These are phyloP conservation scores for Petromus typicus DNA, from an alignment of 2,113 vertebrate species.

Conservation along the genomic window DNA sequence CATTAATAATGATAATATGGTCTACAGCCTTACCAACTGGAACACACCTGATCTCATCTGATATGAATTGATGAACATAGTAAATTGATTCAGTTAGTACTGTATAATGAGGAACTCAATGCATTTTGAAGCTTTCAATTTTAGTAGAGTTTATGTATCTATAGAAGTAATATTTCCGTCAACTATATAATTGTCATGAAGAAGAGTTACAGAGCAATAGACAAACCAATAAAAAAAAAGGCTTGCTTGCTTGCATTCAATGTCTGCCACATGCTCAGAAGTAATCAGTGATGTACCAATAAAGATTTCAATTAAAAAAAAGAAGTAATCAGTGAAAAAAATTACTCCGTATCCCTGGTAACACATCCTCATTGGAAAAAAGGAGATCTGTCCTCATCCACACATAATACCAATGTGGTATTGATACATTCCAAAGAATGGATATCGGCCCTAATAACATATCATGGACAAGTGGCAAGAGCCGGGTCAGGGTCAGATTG, in stretches of 20 bases:
- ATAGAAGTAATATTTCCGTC: neutral
- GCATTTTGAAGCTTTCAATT: neutral
- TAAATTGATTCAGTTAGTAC: neutral
- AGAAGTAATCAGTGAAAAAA: too few species aligned
- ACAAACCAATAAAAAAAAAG: neutral
- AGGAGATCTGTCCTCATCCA: neutral
- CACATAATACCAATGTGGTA: neutral
- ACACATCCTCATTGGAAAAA: neutral
- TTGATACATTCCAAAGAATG: neutral
- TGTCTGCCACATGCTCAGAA: too few species aligned
- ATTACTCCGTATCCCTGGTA: neutral
- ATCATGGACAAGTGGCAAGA: neutral
- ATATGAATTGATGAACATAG: neutral
- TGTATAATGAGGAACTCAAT: neutral
- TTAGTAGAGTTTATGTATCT: neutral
- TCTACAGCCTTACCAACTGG: too few species aligned
- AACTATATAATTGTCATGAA: neutral
- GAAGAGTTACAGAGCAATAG: neutral
- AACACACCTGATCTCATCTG: too few species aligned
- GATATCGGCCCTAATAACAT: neutral
- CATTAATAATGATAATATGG: neutral
- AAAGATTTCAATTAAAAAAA: too few species aligned
- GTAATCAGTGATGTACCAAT: too few species aligned
- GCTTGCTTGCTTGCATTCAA: neutral
- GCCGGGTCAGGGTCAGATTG: neutral